Percentiles rank a stretch among this genome's conserved stretches.
phyloP scores from a whole-genome alignment of 2,797 vertebrate species.

The Myotis myotis region DNA sequence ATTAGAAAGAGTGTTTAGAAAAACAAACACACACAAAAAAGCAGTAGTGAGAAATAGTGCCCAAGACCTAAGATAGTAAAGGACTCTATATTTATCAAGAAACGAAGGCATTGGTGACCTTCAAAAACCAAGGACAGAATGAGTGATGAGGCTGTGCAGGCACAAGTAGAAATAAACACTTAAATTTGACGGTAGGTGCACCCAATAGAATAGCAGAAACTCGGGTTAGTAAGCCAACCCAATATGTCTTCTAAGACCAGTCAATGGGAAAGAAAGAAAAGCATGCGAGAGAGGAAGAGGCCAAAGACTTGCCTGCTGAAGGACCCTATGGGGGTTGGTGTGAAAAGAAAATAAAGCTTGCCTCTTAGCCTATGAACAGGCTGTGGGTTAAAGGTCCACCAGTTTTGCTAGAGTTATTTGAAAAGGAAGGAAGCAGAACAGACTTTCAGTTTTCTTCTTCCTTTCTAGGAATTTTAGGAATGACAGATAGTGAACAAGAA shows the following conservation, averaged over 20 bases:
- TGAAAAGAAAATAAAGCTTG: neutral
- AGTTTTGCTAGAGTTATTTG: neutral
- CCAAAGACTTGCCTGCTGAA: neutral
- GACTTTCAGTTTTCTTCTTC: neutral
- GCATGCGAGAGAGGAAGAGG: too few species aligned
- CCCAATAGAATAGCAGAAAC: neutral
- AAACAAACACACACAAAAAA: neutral
- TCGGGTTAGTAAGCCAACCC: neutral
- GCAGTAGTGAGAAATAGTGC: neutral
- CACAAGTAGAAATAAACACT: neutral
- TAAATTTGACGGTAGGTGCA: neutral
- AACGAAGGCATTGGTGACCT: neutral
- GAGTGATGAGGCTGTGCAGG: neutral
- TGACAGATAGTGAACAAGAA: neutral
- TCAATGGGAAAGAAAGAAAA: neutral
- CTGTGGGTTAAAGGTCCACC: neutral
- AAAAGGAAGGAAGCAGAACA: constrained; percentile 5
- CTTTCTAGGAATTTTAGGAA: neutral
- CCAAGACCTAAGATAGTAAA: neutral
- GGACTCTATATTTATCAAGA: neutral
- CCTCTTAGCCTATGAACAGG: neutral
- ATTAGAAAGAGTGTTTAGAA: neutral
- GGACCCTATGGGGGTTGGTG: neutral
- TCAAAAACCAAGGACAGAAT: neutral
- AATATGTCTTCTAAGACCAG: neutral